Conservation (phyloP, 2,113 vertebrate species). For the Callaeas wilsoni region DNA sequence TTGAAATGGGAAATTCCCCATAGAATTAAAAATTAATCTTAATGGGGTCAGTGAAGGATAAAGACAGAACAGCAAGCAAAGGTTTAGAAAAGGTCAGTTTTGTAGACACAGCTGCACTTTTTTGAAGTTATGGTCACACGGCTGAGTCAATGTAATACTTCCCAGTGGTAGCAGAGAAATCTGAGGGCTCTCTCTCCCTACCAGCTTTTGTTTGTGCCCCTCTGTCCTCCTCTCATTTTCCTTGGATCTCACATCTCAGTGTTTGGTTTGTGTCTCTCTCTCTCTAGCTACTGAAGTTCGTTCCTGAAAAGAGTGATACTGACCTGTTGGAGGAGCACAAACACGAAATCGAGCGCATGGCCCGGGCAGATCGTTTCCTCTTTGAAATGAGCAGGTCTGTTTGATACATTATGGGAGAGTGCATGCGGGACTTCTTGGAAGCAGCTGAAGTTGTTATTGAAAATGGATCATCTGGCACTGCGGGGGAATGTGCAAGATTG, state of each 20-base stretch:
- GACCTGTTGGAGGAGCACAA: constrained; percentile 97
- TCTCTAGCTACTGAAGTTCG: constrained; percentile 89
- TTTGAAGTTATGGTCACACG: not conserved
- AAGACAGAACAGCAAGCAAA: not conserved
- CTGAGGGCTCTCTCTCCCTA: not conserved
- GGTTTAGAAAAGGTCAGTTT: constrained; percentile 29
- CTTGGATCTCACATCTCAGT: not conserved
- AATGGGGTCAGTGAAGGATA: constrained; percentile 1
- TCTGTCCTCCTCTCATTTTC: not conserved
- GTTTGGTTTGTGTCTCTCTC: constrained; percentile 7
- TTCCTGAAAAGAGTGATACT: constrained; percentile 93
- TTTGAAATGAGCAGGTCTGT: constrained; percentile 97
- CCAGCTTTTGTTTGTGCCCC: not conserved
- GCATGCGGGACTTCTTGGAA: not conserved
- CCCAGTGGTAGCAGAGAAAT: not conserved
- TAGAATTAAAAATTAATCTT: constrained; percentile 1
- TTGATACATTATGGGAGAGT: not conserved
- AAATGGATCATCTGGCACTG: not conserved
- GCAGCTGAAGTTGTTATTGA: not conserved
- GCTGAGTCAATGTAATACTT: not conserved
- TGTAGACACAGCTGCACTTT: constrained; percentile 42
- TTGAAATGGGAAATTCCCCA: constrained; percentile 39
- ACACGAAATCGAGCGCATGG: constrained; percentile 96
- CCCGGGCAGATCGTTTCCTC: constrained; percentile 94
- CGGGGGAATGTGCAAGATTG: not conserved